Conservation (phyloP, 2,888 invertebrate genomes). For the Habrosyne pyritoides region DNA sequence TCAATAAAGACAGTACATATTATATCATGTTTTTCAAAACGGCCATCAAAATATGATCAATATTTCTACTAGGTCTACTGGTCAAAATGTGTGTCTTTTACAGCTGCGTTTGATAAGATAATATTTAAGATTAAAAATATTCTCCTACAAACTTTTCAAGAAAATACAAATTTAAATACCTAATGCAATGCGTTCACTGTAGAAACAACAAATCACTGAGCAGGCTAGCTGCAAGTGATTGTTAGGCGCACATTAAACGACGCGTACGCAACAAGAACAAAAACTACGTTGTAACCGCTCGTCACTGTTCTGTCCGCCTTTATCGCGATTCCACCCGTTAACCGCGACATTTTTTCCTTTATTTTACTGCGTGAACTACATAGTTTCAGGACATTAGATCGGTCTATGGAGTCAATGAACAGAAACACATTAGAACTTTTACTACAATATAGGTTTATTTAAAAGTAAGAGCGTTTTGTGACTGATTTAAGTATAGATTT, state of each 20-base stretch:
- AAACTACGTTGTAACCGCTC: constrained; percentile 38
- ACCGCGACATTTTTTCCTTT: constrained; percentile 17
- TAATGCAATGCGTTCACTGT: constrained; percentile 34
- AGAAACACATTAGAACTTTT: not conserved
- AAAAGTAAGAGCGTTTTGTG: no score
- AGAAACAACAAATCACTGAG: constrained; percentile 41
- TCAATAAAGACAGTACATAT: no score
- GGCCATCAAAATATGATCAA: no score
- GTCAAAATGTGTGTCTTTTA: no score
- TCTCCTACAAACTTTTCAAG: not conserved
- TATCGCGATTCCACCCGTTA: constrained; percentile 36
- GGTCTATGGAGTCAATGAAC: not conserved
- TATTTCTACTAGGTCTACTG: no score
- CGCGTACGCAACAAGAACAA: constrained; percentile 58
- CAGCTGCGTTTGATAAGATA: no score
- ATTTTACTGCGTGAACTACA: not conserved
- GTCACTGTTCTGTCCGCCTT: constrained; percentile 33
- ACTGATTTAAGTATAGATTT: no score
- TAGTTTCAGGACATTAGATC: constrained; percentile 1
- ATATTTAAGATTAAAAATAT: no score
- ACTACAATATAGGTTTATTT: no score
- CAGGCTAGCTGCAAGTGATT: constrained; percentile 50
- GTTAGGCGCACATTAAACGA: constrained; percentile 60
- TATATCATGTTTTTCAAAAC: no score
- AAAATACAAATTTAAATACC: not conserved